Percentiles rank a stretch among this genome's conserved stretches.
Evolutionary conservation across 1,140 invertebrate genomes (phyloP).

Genomic region (Lucilia cuprina): DNA sequence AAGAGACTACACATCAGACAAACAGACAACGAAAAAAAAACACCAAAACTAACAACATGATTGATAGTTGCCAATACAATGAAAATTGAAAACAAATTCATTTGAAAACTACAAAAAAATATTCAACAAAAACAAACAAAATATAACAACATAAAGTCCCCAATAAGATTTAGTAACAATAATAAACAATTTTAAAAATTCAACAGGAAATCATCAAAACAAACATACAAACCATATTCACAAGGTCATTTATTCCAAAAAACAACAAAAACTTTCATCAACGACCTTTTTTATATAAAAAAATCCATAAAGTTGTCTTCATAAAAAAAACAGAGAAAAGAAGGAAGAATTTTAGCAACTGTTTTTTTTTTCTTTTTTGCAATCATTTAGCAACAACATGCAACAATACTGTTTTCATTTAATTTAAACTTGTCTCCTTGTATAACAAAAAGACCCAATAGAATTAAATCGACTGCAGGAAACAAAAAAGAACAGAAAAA

Average conservation of each 20-base stretch:
- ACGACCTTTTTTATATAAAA: neutral
- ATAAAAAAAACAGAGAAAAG: neutral
- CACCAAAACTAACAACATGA: slow-evolving; percentile 9
- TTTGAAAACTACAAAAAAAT: slow-evolving; percentile 3
- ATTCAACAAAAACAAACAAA: slow-evolving; percentile 1
- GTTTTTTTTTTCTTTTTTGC: neutral
- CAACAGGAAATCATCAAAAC: slow-evolving; percentile 26
- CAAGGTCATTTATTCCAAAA: slow-evolving; percentile 14
- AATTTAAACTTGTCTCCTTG: neutral
- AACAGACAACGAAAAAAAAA: slow-evolving; percentile 5
- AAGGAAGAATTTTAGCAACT: neutral
- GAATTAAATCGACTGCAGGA: neutral
- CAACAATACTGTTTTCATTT: neutral
- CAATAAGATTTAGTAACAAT: slow-evolving; percentile 4
- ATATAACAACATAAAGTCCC: neutral
- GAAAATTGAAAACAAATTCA: slow-evolving; percentile 22
- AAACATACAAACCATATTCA: slow-evolving; percentile 10
- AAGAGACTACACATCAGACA: slow-evolving; percentile 10
- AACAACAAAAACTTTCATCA: slow-evolving; percentile 1
- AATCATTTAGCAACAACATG: neutral
- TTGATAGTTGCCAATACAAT: slow-evolving; percentile 33
- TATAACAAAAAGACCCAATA: neutral
- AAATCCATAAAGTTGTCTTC: neutral
- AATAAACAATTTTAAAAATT: neutral
- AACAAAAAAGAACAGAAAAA: neutral